These are phyloP conservation scores for Sesamia nonagrioides DNA, from an alignment of 1,140 invertebrate genomes.

Conservation along the genomic window DNA sequence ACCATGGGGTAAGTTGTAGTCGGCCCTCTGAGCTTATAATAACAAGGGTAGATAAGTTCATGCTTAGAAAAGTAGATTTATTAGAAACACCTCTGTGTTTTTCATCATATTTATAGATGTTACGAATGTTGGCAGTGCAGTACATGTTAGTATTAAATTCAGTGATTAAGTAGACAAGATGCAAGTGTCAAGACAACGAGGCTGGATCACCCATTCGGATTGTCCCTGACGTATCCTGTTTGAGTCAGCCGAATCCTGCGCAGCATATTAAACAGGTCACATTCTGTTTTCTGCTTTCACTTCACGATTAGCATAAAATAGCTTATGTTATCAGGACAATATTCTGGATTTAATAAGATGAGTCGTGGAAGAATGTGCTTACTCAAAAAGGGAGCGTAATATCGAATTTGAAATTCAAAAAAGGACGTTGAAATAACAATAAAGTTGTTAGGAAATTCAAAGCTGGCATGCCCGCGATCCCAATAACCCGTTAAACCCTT, in stretches of 20 bases:
- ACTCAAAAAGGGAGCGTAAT: slow-evolving; percentile 11
- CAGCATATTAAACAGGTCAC: slow-evolving; percentile 34
- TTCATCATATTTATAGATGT: neutral
- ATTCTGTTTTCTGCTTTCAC: slow-evolving; percentile 17
- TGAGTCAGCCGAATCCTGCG: slow-evolving; percentile 17
- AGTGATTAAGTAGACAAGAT: neutral
- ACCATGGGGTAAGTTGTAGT: neutral
- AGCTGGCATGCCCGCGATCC: neutral
- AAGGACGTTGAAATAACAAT: slow-evolving; percentile 38
- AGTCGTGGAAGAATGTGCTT: slow-evolving; percentile 25
- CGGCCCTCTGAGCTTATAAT: neutral
- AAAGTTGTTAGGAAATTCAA: slow-evolving; percentile 28
- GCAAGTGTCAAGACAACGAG: neutral
- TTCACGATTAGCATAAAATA: slow-evolving; percentile 33
- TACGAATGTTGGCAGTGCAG: neutral
- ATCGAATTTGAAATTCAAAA: slow-evolving; percentile 38
- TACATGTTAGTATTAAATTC: neutral
- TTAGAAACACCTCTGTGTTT: neutral
- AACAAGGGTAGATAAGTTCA: neutral
- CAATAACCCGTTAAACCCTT: slow-evolving; percentile 24
- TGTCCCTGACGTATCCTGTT: slow-evolving; percentile 12
- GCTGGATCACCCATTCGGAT: neutral
- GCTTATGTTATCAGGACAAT: slow-evolving; percentile 18
- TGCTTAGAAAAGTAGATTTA: neutral
- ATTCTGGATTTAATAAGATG: slow-evolving; percentile 32